These are phyloP conservation scores for Acanthopleura granulata DNA, from an alignment of 2,888 invertebrate species.

Conservation along the genomic window DNA sequence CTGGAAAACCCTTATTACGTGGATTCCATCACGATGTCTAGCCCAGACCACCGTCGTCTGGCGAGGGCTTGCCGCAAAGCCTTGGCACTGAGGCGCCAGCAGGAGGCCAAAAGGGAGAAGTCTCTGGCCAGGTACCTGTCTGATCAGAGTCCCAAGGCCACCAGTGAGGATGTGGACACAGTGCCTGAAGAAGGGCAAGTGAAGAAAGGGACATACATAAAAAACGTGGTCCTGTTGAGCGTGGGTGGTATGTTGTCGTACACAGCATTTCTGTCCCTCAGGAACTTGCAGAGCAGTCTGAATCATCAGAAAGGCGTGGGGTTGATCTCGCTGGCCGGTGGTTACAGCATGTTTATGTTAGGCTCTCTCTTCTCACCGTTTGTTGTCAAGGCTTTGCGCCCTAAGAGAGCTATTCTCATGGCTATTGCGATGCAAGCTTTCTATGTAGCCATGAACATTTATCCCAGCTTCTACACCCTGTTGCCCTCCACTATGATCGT, in stretches of 20 bases:
- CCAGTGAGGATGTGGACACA: not conserved
- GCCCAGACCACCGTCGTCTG: not conserved
- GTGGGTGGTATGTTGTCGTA: constrained; percentile 53
- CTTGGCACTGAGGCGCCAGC: not conserved
- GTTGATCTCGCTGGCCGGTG: constrained; percentile 54
- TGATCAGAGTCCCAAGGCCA: not conserved
- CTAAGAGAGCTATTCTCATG: constrained; percentile 47
- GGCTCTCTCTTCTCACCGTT: constrained; percentile 62
- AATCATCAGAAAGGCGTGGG: constrained; percentile 62
- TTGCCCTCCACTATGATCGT: constrained; percentile 54
- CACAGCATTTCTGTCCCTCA: constrained; percentile 55
- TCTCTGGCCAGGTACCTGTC: not conserved
- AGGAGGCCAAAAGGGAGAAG: not conserved
- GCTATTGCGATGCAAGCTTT: constrained; percentile 49
- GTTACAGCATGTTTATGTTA: constrained; percentile 54
- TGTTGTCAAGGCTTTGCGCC: constrained; percentile 57
- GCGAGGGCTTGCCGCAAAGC: constrained; percentile 7
- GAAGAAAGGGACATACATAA: constrained; percentile 23
- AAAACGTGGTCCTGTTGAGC: constrained; percentile 58
- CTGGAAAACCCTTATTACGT: constrained; percentile 39
- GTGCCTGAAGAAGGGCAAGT: not conserved
- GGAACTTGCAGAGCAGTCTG: constrained; percentile 66
- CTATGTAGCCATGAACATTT: constrained; percentile 57
- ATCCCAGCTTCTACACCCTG: constrained; percentile 56
- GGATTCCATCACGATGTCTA: constrained; percentile 26